Evolutionary conservation across 2,888 invertebrate genomes (phyloP).

Genomic region (Serripes groenlandicus): DNA sequence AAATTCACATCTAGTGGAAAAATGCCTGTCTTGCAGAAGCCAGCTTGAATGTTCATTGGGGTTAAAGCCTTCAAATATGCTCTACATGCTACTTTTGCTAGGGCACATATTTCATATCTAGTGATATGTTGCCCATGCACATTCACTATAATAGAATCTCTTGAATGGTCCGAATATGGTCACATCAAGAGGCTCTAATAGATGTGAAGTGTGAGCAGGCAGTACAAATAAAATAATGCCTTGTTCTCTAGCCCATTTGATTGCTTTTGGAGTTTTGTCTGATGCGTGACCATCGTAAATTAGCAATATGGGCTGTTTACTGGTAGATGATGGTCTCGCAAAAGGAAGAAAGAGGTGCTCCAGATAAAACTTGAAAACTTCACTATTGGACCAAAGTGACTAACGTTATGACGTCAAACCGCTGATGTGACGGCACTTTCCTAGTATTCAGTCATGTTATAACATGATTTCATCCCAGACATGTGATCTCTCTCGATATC

Average conservation of each 20-base stretch:
- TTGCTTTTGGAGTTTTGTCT: constrained; percentile 23
- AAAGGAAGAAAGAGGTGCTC: constrained; percentile 37
- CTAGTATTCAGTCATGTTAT: no score
- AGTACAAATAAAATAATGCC: constrained; percentile 2
- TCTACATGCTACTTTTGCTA: constrained; percentile 39
- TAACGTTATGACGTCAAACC: no score
- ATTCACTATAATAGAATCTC: constrained; percentile 36
- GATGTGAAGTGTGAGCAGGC: neutral
- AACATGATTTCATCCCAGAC: no score
- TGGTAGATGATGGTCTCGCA: neutral
- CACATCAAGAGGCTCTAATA: constrained; percentile 40
- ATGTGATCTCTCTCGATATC: no score
- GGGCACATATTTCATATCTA: constrained; percentile 27
- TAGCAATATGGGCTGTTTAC: constrained; percentile 13
- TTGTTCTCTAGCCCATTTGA: constrained; percentile 28
- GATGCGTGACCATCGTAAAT: constrained; percentile 36
- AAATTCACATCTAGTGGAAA: no score
- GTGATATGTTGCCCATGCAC: constrained; percentile 34
- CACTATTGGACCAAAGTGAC: constrained; percentile 36
- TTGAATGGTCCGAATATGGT: constrained; percentile 53
- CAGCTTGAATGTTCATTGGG: constrained; percentile 33
- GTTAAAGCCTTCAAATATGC: constrained; percentile 33
- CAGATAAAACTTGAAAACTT: constrained; percentile 30
- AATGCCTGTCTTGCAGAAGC: constrained; percentile 34
- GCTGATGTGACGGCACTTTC: no score